These are phyloP conservation scores for Drosophila gaucha DNA, from an alignment of 2,888 invertebrate genomes.

Conservation along the genomic window DNA sequence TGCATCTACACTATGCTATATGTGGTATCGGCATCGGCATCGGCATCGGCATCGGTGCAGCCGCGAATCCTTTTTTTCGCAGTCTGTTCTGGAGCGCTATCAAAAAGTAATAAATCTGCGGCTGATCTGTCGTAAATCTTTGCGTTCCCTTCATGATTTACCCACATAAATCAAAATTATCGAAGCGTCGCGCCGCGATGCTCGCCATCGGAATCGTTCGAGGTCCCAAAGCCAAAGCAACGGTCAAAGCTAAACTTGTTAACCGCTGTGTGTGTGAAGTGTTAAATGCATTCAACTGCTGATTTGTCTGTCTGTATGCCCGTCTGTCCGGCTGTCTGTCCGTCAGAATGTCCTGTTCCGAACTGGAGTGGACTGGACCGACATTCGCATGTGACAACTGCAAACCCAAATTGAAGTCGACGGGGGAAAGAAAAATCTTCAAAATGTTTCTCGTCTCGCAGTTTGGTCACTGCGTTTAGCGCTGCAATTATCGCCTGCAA, in stretches of 20 bases:
- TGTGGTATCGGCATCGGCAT: slow-evolving; percentile 29
- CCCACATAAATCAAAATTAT: slow-evolving; percentile 84
- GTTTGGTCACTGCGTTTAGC: slow-evolving; percentile 72
- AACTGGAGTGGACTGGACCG: neutral
- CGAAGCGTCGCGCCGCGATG: slow-evolving; percentile 60
- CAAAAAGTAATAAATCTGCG: slow-evolving; percentile 83
- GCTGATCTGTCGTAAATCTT: slow-evolving; percentile 84
- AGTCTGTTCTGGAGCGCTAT: slow-evolving; percentile 66
- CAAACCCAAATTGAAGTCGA: slow-evolving; percentile 15
- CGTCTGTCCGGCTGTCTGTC: slow-evolving; percentile 25
- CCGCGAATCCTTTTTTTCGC: slow-evolving; percentile 49
- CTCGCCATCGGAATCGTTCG: slow-evolving; percentile 17
- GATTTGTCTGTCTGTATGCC: slow-evolving; percentile 15
- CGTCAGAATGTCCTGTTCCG: slow-evolving; percentile 22
- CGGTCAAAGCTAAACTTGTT: slow-evolving; percentile 55
- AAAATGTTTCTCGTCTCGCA: slow-evolving; percentile 12
- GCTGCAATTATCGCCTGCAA: slow-evolving; percentile 69
- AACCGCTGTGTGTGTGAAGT: slow-evolving; percentile 69
- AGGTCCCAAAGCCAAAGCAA: slow-evolving; percentile 29
- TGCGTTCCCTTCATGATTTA: slow-evolving; percentile 82
- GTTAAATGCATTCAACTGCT: slow-evolving; percentile 75
- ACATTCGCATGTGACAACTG: slow-evolving; percentile 18
- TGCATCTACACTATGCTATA: neutral
- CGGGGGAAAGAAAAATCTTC: neutral
- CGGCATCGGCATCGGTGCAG: slow-evolving; percentile 26